Evolutionary conservation across 1,140 invertebrate species (phyloP).

Genomic region (Formica selysi): DNA sequence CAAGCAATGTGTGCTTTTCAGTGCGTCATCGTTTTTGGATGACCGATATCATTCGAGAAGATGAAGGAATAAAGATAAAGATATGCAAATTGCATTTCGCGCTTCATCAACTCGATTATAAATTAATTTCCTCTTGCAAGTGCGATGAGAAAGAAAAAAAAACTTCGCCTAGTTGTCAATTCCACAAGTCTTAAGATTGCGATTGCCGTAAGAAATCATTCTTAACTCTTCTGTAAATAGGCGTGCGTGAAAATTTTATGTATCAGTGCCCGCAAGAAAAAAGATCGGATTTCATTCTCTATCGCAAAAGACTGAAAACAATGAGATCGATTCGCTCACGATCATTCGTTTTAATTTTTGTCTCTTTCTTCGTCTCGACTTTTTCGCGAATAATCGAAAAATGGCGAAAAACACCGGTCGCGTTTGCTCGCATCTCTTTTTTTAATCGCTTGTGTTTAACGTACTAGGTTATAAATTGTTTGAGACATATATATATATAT

Average conservation of each 20-base stretch:
- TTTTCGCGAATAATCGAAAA: constrained; percentile 24
- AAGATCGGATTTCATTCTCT: constrained; percentile 36
- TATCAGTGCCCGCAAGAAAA: constrained; percentile 38
- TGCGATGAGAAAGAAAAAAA: neutral
- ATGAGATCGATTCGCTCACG: constrained; percentile 23
- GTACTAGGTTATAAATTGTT: constrained; percentile 25
- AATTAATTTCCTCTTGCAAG: constrained; percentile 22
- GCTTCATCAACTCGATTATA: constrained; percentile 1
- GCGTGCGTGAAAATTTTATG: constrained; percentile 49
- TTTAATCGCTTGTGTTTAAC: constrained; percentile 17
- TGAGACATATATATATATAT: neutral
- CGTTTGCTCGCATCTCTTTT: constrained; percentile 14
- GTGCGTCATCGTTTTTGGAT: constrained; percentile 48
- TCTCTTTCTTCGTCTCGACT: constrained; percentile 12
- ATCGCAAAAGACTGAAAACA: constrained; percentile 67
- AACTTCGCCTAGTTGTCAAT: constrained; percentile 68
- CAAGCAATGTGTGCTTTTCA: constrained; percentile 37
- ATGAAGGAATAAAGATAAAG: constrained; percentile 6
- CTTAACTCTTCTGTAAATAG: constrained; percentile 65
- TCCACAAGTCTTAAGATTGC: constrained; percentile 39
- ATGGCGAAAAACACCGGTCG: neutral
- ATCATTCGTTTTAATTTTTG: constrained; percentile 41
- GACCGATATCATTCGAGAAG: neutral
- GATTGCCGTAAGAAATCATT: constrained; percentile 33
- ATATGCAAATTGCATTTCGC: constrained; percentile 44